Evolutionary conservation across 2,113 vertebrate genomes (phyloP).

Genomic region (Pomatostomus ruficeps): DNA sequence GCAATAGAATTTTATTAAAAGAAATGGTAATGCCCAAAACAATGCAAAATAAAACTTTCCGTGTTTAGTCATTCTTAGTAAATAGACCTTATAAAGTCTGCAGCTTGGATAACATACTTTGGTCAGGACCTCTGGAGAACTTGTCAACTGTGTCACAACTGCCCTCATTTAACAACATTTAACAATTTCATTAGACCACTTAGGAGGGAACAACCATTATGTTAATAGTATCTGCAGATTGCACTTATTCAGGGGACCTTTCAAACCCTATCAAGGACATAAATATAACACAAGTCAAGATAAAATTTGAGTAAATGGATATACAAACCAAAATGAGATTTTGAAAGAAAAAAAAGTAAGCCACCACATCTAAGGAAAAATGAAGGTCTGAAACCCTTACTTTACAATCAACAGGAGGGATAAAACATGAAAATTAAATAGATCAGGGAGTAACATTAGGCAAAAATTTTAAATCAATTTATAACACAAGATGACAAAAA

Average conservation of each 20-base stretch:
- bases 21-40: accelerated
- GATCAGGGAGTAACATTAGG: neutral
- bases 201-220: neutral
- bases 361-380: neutral
- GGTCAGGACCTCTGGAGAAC: neutral
- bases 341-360: neutral
- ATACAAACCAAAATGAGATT: neutral
- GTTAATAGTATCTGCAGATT: neutral
- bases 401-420: neutral
- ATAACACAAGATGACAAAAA: neutral
- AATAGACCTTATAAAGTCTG: neutral
- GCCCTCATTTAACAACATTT: neutral
- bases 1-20: neutral
- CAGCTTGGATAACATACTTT: neutral
- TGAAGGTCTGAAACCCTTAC: neutral
- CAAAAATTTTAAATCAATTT: neutral
- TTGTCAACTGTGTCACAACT: neutral
- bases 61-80: neutral
- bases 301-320: neutral
- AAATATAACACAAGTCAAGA: neutral
- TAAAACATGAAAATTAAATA: neutral
- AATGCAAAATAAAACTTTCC: neutral
- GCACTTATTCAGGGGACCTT: neutral
- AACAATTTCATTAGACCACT: neutral
- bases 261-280: neutral